Percentiles rank a stretch among this genome's conserved stretches.
Evolutionary conservation across 2,888 invertebrate species (phyloP).

Genomic region (Agriopis leucophaearia): DNA sequence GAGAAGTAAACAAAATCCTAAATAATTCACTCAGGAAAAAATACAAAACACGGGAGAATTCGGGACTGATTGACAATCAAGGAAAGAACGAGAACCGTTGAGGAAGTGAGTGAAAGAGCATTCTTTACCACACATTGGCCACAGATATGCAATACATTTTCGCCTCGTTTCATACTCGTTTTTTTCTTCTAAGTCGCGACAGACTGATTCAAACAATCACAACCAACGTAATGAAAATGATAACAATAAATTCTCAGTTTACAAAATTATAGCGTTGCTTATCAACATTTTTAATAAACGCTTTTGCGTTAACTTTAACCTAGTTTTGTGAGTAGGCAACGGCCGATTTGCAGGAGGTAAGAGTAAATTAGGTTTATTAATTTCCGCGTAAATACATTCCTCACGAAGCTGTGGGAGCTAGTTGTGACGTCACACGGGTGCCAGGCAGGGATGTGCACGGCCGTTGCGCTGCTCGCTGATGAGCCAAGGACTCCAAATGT

Average conservation of each 20-base stretch:
- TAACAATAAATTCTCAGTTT: constrained; percentile 59
- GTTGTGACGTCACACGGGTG: constrained; percentile 81
- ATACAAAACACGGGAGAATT: too few species aligned
- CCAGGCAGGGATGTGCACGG: constrained; percentile 80
- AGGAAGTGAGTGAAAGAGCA: too few species aligned
- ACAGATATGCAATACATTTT: too few species aligned
- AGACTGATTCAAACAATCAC: background rate
- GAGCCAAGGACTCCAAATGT: constrained; percentile 77
- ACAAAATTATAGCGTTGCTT: constrained; percentile 37
- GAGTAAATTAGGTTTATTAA: constrained; percentile 76
- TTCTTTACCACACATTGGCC: too few species aligned
- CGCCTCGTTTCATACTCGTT: too few species aligned
- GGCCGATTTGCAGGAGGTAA: constrained; percentile 71
- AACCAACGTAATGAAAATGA: constrained; percentile 40
- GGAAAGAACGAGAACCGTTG: too few species aligned
- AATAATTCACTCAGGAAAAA: too few species aligned
- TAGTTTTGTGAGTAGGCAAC: constrained; percentile 62
- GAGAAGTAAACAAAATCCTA: too few species aligned
- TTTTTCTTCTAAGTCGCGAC: too few species aligned
- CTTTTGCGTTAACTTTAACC: constrained; percentile 66
- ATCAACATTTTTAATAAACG: constrained; percentile 48
- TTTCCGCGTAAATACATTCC: constrained; percentile 74
- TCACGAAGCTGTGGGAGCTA: constrained; percentile 65
- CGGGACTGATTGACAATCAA: too few species aligned
- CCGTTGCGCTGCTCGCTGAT: constrained; percentile 65